Evolutionary conservation across 2,888 invertebrate genomes (phyloP), one percentile per base, ranked within the genome.

Genomic region (Acrobasis suavella): DNA sequence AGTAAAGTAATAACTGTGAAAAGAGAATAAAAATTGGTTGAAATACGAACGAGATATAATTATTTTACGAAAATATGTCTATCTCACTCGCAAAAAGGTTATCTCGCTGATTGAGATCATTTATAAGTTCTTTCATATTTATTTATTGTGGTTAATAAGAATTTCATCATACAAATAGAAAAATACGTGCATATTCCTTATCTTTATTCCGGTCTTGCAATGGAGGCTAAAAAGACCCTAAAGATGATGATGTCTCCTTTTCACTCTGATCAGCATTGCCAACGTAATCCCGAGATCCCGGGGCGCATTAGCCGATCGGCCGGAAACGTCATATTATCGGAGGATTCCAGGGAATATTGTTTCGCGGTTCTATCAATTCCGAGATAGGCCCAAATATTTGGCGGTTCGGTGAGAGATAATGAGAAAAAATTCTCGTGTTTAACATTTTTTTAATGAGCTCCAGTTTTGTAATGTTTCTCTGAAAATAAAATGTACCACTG

Each of bases 291-390:
- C 65, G 72, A 70, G 74, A 74, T 73, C 72, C 72, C 70, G 70
- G 75, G 75, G 76, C 75, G 77, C 78, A 83, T 83, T 82, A 83
- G 80, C 78, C 72, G 75, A 72, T 82, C 81, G 73, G 67, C 72
- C 78, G 85, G 81, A 86, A 88, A 85, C 81, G 83, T 86, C 80
- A 82, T 83, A 86, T 86, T 84, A 85, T 82, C 81, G 80, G 71
- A 73, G 76, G 77, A 78, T 79, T 77, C 77, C 72, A 69, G 71
- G 71, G 78, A 82, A 84, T 82, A 86, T 87, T 87, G 83, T 85
- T 83, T 81, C 80, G 81, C 76, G 83, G 82, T 82, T 80, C 78
- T 81, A 82, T 83, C 78, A 78, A 78, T 81, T 79, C 74, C 72
- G 72, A 65, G 69, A 64, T 62, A 62, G 59, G 59, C 60, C 62